These are phyloP conservation scores for Hypercompe scribonia DNA, from an alignment of 2,888 invertebrate genomes.

Conservation along the genomic window DNA sequence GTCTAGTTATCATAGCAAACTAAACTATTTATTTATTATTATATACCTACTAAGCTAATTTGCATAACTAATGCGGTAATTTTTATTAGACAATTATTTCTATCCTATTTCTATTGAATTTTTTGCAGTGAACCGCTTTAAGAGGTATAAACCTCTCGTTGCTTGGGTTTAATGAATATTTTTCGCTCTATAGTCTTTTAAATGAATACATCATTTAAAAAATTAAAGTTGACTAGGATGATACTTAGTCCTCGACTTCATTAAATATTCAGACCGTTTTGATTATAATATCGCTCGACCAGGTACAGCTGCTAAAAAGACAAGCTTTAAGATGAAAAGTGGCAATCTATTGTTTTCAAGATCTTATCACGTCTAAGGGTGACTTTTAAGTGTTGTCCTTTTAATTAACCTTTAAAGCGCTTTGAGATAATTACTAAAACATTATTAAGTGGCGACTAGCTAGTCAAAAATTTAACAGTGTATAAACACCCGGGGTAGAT, in stretches of 20 bases:
- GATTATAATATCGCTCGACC: neutral
- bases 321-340: conserved; percentile 13
- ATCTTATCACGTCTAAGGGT: conserved; percentile 5
- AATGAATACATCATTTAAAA: neutral
- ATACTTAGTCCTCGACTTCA: neutral
- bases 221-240: neutral
- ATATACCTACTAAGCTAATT: too few relatives aligned
- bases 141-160: neutral
- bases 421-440: neutral
- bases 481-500: too few relatives aligned
- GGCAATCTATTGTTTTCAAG: conserved; percentile 14
- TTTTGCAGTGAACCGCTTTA: too few relatives aligned
- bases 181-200: neutral
- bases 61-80: too few relatives aligned
- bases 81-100: too few relatives aligned
- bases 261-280: neutral
- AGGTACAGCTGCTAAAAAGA: neutral
- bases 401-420: conserved; percentile 8
- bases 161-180: neutral
- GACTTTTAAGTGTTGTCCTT: conserved; percentile 16
- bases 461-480: neutral
- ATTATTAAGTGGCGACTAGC: neutral
- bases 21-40: too few relatives aligned
- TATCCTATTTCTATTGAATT: too few relatives aligned
- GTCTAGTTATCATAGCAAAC: too few relatives aligned